Evolutionary conservation across 2,797 vertebrate genomes (phyloP).

Genomic region (Sebastes baramenuke): DNA sequence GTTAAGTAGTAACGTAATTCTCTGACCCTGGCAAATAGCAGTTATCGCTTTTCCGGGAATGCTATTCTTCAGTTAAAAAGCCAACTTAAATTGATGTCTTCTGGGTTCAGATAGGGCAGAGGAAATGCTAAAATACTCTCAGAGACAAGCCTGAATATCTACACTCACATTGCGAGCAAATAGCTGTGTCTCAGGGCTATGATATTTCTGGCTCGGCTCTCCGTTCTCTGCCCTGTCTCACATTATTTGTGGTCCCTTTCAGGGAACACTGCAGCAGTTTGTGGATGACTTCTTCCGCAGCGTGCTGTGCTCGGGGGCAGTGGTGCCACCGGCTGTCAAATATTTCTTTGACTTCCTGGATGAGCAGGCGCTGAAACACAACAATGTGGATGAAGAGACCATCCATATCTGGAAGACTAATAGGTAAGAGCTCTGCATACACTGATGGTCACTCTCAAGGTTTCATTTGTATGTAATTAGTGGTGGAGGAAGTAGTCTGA

Average conservation of each 20-base stretch:
- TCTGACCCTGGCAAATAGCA: neutral
- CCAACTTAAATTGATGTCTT: neutral
- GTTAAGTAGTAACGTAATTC: neutral
- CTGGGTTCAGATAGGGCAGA: neutral
- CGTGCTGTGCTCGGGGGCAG: constrained; percentile 90
- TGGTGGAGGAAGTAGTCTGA: neutral
- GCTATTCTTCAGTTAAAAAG: constrained; percentile 10
- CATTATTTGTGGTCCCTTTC: constrained; percentile 47
- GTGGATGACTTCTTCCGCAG: constrained; percentile 98
- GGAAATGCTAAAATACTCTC: neutral
- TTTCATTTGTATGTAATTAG: neutral
- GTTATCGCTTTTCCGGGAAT: neutral
- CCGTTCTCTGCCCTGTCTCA: constrained; percentile 38
- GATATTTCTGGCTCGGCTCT: constrained; percentile 22
- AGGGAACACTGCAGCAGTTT: constrained; percentile 99
- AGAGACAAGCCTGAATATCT: neutral
- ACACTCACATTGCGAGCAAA: constrained; percentile 2
- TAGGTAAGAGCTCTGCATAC: constrained; percentile 79
- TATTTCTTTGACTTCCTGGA: constrained; percentile 99
- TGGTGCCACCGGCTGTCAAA: constrained; percentile 96
- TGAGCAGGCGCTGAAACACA: constrained; percentile 95
- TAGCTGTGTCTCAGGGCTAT: constrained; percentile 11
- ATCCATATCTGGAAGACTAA: constrained; percentile 99
- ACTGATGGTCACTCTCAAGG: neutral
- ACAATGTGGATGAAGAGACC: constrained; percentile 96